Base-by-base conservation (phyloP, 2,888 invertebrate genomes). In the Apodemia mormo region DNA sequence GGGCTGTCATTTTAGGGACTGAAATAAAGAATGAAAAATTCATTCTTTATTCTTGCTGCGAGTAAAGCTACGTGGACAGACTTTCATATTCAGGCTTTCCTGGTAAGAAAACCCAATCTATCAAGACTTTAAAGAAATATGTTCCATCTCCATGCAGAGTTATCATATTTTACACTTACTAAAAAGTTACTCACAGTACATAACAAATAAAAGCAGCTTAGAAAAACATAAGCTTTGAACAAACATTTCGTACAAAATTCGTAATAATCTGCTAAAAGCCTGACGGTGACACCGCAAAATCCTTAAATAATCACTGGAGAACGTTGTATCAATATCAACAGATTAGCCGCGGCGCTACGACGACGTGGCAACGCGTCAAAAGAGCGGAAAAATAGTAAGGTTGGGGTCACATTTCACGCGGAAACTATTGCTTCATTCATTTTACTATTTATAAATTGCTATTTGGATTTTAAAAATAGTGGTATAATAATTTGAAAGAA, bases 321-420 rank as follows among this genome's bases (percentile, higher is more conserved):
- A 72, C 56, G 73, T 72, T 80, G 82, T 86, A 87, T 87, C 88
- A 89, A 89, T 87, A 89, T 85, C 88, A 86, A 84, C 86, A 87
- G 90, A 89, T 90, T 89, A 89, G 83, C 81, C 78, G 80, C 82
- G 82, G 82, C 78, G 77, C 77, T 79, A 75, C 79, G 79, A 75
- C 76, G 76, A 79, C 74, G 71, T 74, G 78, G 70, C 70, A 76
- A 80, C 80, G 77, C 82, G 80, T 81, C 82, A 85, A 88, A 86
- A 84, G 83, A 81, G 83, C 82, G 85, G 81, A 84, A 88, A 82
- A 83, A 79, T 78, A 71, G 71, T 69, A 40, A 69, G 40, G 37
- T 29, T 29, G 14, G 22, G 54, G 14, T n/a, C 65, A 66, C 45
- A 70, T 30, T 70, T 29, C 22, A n/a, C 69, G 71, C 72, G 66